phyloP scores from a whole-genome alignment of 2,797 vertebrate species.

The Anguilla obscura region DNA sequence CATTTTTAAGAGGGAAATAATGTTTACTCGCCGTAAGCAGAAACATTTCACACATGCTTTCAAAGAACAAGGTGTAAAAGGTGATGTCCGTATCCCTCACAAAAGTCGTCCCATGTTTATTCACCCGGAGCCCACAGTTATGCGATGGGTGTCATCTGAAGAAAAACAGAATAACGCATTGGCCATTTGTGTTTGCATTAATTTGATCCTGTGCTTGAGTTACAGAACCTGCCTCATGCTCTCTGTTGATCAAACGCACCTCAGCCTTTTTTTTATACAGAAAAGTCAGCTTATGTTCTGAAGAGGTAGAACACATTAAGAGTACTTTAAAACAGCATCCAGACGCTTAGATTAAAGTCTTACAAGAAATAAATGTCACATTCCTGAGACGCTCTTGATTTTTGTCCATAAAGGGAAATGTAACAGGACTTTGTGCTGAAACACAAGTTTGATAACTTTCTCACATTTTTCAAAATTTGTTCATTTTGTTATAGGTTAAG shows the following conservation, averaged over 20 bases:
- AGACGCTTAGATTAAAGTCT: background rate
- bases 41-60: background rate
- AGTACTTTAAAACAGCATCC: background rate
- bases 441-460: background rate
- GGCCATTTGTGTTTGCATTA: background rate
- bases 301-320: background rate
- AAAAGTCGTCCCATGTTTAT: background rate
- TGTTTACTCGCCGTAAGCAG: background rate
- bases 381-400: background rate
- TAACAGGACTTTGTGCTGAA: background rate
- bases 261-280: background rate
- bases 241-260: background rate
- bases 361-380: background rate
- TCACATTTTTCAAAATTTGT: background rate
- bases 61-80: background rate
- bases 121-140: background rate
- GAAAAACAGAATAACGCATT: background rate
- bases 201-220: conserved; percentile 4
- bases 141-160: conserved; percentile 3
- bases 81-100: background rate
- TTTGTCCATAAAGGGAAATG: conserved; percentile 2
- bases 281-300: conserved; percentile 9
- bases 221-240: background rate
- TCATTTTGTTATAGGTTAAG: background rate
- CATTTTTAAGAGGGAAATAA: background rate